Percentiles rank a stretch among this genome's conserved stretches.
phyloP scores from a whole-genome alignment of 2,113 vertebrate species.

The Nannospalax galili region DNA sequence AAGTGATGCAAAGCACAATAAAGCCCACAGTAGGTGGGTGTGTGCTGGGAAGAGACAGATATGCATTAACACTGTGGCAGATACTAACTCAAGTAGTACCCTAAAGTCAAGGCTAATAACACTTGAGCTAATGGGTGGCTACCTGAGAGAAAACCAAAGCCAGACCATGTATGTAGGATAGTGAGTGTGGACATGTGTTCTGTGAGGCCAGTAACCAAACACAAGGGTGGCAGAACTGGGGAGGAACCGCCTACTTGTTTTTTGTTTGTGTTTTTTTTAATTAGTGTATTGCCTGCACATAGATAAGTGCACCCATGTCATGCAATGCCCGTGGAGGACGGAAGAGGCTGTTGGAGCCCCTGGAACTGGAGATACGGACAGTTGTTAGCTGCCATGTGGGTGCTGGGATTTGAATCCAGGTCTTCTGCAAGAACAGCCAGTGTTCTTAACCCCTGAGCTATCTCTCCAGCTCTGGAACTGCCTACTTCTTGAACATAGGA shows the following conservation, averaged over 20 bases:
- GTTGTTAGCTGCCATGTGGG: no score
- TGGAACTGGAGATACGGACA: no score
- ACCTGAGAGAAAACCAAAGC: not conserved
- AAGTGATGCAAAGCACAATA: not conserved
- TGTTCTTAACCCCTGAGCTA: no score
- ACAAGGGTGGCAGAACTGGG: not conserved
- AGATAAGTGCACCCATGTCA: no score
- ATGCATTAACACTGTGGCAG: not conserved
- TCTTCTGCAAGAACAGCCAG: no score
- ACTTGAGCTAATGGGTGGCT: not conserved
- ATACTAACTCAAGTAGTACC: not conserved
- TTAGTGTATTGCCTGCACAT: no score
- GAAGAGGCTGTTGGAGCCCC: no score
- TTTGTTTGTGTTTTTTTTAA: no score
- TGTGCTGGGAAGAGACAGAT: not conserved
- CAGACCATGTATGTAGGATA: not conserved
- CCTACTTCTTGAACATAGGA: not conserved
- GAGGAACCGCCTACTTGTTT: not conserved
- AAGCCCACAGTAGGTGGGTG: not conserved
- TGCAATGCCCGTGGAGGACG: no score
- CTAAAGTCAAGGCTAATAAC: not conserved
- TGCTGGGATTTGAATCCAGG: no score
- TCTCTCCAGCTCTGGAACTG: no score
- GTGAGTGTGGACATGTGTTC: not conserved
- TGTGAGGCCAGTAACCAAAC: constrained; percentile 11